Percentiles rank a stretch among this genome's conserved stretches.
phyloP scores from a whole-genome alignment of 2,797 vertebrate genomes.

The Danionella dracula region DNA sequence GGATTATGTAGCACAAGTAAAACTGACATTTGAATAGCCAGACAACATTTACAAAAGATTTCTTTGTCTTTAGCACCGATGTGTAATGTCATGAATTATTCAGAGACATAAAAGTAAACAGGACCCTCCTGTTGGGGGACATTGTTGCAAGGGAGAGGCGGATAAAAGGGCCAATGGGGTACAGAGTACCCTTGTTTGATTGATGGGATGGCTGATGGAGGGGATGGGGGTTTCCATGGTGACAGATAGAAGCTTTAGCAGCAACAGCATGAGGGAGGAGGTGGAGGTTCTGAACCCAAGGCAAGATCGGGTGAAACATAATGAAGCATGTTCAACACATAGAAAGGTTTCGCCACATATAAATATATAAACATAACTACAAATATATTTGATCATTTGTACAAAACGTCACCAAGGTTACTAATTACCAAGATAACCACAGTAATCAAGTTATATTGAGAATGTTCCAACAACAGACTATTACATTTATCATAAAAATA shows the following conservation, averaged over 20 bases:
- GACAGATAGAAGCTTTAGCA: slow-evolving; percentile 66
- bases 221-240: slow-evolving; percentile 63
- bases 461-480: too few relatives aligned
- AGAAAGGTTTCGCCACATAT: too few relatives aligned
- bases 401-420: too few relatives aligned
- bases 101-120: slow-evolving; percentile 42
- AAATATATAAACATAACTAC: too few relatives aligned
- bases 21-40: slow-evolving; percentile 2
- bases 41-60: background rate
- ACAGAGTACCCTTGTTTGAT: slow-evolving; percentile 11
- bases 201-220: slow-evolving; percentile 17
- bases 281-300: slow-evolving; percentile 3
- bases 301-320: slow-evolving; percentile 3
- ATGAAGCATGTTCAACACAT: background rate
- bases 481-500: too few relatives aligned
- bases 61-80: background rate
- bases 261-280: slow-evolving; percentile 16
- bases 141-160: slow-evolving; percentile 8
- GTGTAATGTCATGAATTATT: slow-evolving; percentile 57
- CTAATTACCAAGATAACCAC: too few relatives aligned
- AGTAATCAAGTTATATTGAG: too few relatives aligned
- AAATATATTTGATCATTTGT: too few relatives aligned
- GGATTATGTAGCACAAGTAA: background rate
- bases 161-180: background rate
- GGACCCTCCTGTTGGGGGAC: slow-evolving; percentile 14